Conservation (phyloP, 2,888 invertebrate species). For the Harmothoe impar region DNA sequence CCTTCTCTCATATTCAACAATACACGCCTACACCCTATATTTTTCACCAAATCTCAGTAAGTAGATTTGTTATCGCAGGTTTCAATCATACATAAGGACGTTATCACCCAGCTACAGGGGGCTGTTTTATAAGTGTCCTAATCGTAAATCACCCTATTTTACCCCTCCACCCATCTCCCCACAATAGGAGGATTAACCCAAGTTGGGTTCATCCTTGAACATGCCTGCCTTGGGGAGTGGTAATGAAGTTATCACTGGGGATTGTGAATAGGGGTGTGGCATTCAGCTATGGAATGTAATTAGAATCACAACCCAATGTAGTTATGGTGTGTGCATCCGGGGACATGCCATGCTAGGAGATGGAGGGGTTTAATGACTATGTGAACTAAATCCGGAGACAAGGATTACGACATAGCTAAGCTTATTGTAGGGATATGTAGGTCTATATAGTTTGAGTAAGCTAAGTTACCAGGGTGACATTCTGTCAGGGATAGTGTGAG, state of each 20-base stretch:
- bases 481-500: too few relatives aligned
- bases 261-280: too few relatives aligned
- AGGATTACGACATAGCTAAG: too few relatives aligned
- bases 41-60: neutral
- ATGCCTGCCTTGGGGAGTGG: neutral
- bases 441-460: too few relatives aligned
- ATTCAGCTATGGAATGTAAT: neutral
- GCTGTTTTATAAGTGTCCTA: conserved; percentile 15
- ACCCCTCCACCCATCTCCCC: neutral
- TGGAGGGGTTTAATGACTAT: too few relatives aligned
- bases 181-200: neutral
- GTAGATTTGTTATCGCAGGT: neutral
- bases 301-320: neutral
- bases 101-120: conserved; percentile 33
- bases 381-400: too few relatives aligned
- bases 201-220: neutral
- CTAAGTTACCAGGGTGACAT: too few relatives aligned
- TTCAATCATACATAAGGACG: conserved; percentile 44
- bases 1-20: neutral
- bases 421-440: too few relatives aligned
- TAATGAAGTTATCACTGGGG: neutral
- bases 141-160: conserved; percentile 23
- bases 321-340: neutral
- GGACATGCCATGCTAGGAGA: too few relatives aligned
- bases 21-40: neutral